phyloP scores from a whole-genome alignment of 2,888 invertebrate species.

The Pseudococcus longispinus region DNA sequence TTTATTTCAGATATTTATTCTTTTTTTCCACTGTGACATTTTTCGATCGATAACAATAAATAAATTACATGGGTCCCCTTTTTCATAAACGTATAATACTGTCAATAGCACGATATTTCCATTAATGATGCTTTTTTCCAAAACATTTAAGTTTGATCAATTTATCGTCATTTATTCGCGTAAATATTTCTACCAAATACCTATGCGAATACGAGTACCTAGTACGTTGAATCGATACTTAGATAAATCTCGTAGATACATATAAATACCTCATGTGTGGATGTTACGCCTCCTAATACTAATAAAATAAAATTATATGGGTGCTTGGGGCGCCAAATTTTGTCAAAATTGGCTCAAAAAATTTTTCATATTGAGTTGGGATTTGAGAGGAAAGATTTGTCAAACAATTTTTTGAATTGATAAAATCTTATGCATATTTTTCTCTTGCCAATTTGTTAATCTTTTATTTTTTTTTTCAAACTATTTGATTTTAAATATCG shows the following conservation, averaged over 20 bases:
- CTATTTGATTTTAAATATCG: too few relatives aligned
- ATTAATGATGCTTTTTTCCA: constrained; percentile 15
- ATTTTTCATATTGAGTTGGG: neutral
- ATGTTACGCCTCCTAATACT: neutral
- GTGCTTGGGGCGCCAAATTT: neutral
- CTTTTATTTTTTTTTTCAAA: too few relatives aligned
- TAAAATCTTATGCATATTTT: too few relatives aligned
- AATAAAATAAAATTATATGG: neutral
- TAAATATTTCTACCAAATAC: constrained; percentile 6
- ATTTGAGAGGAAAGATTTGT: too few relatives aligned
- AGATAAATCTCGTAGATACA: neutral
- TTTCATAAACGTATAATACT: neutral
- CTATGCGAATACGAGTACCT: neutral
- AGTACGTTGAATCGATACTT: neutral
- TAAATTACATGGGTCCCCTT: neutral
- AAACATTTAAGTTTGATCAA: constrained; percentile 11
- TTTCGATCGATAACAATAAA: constrained; percentile 2
- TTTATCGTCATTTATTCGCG: neutral
- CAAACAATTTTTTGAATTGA: too few relatives aligned
- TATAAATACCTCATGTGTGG: neutral
- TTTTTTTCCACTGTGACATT: neutral
- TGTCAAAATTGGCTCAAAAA: neutral
- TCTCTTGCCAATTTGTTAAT: too few relatives aligned
- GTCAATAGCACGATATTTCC: neutral
- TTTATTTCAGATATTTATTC: neutral